Conservation (phyloP, 2,888 invertebrate genomes). For the Rambutsinella grinnellia region DNA sequence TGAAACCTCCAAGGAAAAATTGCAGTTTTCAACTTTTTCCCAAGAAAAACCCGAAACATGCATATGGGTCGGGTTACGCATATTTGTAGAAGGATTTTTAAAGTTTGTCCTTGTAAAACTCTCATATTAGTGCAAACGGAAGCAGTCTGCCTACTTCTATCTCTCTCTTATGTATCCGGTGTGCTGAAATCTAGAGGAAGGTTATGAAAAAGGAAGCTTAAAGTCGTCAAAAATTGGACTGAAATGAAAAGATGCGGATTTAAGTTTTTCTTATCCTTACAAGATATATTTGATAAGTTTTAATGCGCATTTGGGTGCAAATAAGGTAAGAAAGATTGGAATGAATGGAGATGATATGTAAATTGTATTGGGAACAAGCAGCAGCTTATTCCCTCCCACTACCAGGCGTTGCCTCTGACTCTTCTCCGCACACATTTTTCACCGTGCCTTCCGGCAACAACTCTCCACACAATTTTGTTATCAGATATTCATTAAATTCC, state of each 20-base stretch:
- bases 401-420: not conserved
- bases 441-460: conserved; percentile 7
- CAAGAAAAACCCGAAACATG: no score
- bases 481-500: conserved; percentile 29
- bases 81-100: not conserved
- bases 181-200: not conserved
- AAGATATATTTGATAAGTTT: not conserved
- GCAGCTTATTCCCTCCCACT: not conserved
- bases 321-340: not conserved
- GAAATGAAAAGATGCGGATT: not conserved
- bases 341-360: not conserved
- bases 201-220: not conserved
- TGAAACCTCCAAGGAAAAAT: no score
- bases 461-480: conserved; percentile 6
- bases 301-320: not conserved
- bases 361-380: not conserved
- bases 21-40: no score
- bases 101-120: not conserved
- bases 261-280: not conserved
- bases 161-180: not conserved
- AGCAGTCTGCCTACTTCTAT: not conserved
- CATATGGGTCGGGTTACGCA: not conserved
- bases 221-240: not conserved
- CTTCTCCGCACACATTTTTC: not conserved
- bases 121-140: not conserved